These are phyloP conservation scores for Trematomus bernacchii DNA, from an alignment of 2,797 vertebrate species.

Conservation along the genomic window DNA sequence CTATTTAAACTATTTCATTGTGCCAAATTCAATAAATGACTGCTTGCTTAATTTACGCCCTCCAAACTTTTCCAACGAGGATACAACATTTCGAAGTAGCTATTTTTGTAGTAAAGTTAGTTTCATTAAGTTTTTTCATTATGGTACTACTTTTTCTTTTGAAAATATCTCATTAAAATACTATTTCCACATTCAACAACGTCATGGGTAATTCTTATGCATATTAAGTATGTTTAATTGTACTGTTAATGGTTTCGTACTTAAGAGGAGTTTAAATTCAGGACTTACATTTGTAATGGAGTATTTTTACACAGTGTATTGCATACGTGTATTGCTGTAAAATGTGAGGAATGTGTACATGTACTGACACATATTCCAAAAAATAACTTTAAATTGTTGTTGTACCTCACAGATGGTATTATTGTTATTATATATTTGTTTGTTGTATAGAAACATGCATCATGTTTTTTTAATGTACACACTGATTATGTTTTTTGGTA, in stretches of 20 bases:
- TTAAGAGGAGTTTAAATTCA: background rate
- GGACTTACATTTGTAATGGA: background rate
- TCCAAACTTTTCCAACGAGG: constrained; percentile 5
- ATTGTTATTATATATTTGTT: background rate
- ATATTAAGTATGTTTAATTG: background rate
- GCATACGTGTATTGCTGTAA: no score
- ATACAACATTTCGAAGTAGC: background rate
- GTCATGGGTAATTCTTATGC: background rate
- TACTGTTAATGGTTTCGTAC: background rate
- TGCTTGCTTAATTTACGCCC: background rate
- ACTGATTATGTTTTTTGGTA: background rate
- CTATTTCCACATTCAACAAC: background rate
- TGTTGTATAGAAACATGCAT: background rate
- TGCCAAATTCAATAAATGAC: constrained; percentile 27
- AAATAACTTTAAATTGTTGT: no score
- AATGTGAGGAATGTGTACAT: no score
- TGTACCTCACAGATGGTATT: background rate
- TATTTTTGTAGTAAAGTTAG: background rate
- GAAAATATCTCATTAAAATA: background rate
- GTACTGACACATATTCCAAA: no score
- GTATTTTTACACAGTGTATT: background rate
- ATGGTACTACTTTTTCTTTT: background rate
- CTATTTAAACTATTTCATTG: constrained; percentile 14
- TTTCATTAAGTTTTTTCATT: constrained; percentile 1
- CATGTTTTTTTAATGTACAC: background rate